A percentile compares a stretch with the other conserved stretches of the same genome.
These are phyloP conservation scores for Ophion ventricosus DNA, from an alignment of 2,888 invertebrate species.

Conservation along the genomic window DNA sequence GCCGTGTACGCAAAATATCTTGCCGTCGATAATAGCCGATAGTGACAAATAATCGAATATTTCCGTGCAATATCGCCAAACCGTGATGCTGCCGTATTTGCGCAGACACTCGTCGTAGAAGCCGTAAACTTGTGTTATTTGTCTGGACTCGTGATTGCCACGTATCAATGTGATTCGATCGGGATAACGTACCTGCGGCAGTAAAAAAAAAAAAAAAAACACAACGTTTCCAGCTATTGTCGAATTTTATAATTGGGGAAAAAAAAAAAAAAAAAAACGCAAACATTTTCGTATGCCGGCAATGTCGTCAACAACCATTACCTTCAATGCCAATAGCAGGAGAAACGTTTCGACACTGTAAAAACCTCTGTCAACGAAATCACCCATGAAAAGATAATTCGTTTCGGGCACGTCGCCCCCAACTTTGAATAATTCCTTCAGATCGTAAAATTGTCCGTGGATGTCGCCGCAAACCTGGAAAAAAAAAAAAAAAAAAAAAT, in stretches of 20 bases:
- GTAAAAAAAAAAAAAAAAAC: no score
- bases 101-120: conserved; percentile 99
- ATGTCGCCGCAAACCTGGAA: conserved; percentile 98
- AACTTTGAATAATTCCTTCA: conserved; percentile 98
- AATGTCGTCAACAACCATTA: no score
- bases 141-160: conserved; percentile 99
- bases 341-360: conserved; percentile 99
- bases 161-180: conserved; percentile 99
- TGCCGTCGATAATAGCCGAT: conserved; percentile 98
- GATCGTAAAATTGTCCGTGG: conserved; percentile 99
- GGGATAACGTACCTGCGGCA: conserved; percentile 95
- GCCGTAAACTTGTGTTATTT: conserved; percentile 99
- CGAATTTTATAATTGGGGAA: no score
- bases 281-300: no score
- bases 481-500: no score
- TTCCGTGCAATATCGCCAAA: conserved; percentile 99
- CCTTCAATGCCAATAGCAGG: conserved; percentile 97
- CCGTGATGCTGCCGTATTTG: conserved; percentile 99
- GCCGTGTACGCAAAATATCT: conserved; percentile 99
- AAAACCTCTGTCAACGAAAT: conserved; percentile 99
- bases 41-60: conserved; percentile 98
- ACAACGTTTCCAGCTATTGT: no score
- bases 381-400: conserved; percentile 99
- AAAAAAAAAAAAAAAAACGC: no score
- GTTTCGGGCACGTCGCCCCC: conserved; percentile 99